Conservation (phyloP, 2,113 vertebrate genomes). For the Ivindomyrus marchei region DNA sequence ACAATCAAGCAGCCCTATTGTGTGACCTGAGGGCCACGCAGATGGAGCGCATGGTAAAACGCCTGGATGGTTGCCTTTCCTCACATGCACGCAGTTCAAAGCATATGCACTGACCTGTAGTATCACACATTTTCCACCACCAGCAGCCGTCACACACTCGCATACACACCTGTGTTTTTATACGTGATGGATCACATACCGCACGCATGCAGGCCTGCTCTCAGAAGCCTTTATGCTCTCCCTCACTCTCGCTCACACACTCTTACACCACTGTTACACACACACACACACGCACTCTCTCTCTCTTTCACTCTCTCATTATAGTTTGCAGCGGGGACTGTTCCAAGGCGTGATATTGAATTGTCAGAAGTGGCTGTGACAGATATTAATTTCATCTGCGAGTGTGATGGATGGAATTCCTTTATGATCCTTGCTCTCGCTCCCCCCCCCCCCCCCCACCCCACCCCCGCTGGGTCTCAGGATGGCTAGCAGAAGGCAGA, state of each 20-base stretch:
- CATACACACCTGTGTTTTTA: neutral
- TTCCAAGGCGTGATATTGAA: slow-evolving; percentile 60
- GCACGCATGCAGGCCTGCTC: neutral
- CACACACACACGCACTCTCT: neutral
- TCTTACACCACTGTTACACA: neutral
- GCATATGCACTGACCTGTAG: neutral
- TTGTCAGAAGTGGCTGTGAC: slow-evolving; percentile 67
- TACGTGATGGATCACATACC: neutral
- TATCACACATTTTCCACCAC: neutral
- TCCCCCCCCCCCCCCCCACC: neutral
- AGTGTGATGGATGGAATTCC: slow-evolving; percentile 71
- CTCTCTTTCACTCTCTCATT: neutral
- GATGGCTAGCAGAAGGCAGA: slow-evolving; percentile 49
- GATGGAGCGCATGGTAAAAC: neutral
- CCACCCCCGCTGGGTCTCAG: slow-evolving; percentile 43
- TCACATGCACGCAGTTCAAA: neutral
- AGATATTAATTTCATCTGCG: slow-evolving; percentile 73
- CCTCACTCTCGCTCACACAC: neutral
- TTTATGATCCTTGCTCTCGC: slow-evolving; percentile 55
- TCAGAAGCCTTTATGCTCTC: neutral
- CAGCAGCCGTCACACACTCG: neutral
- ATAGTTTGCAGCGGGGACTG: slow-evolving; percentile 20
- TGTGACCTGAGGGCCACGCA: neutral
- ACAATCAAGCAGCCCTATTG: neutral
- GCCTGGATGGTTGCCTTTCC: neutral